Percentiles rank a stretch among this genome's conserved stretches.
Evolutionary conservation across 2,888 invertebrate species (phyloP).

Genomic region (Lysandra bellargus): DNA sequence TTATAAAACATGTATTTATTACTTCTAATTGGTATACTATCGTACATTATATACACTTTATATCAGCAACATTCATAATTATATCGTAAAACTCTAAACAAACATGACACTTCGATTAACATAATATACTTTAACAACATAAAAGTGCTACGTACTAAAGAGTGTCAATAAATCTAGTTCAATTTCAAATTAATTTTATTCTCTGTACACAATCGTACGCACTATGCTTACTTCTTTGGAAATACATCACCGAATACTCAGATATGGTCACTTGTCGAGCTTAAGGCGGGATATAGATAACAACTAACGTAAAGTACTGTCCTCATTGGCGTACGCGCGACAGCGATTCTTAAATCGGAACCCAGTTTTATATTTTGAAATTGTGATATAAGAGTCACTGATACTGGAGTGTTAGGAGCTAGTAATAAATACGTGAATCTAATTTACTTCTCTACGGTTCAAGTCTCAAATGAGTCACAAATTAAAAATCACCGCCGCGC

Average conservation of each 20-base stretch:
- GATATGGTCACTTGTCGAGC: constrained; percentile 74
- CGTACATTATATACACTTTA: constrained; percentile 70
- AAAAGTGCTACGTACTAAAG: constrained; percentile 39
- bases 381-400: constrained; percentile 2
- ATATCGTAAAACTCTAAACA: constrained; percentile 44
- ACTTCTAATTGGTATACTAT: constrained; percentile 66
- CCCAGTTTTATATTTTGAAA: background rate
- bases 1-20: constrained; percentile 58
- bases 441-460: background rate
- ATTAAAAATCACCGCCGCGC: constrained; percentile 41
- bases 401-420: background rate
- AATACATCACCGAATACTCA: constrained; percentile 78
- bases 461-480: constrained; percentile 6
- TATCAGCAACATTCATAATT: constrained; percentile 47
- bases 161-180: constrained; percentile 40
- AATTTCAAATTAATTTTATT: constrained; percentile 39
- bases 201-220: constrained; percentile 60
- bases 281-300: constrained; percentile 72
- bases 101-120: constrained; percentile 43
- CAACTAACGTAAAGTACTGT: constrained; percentile 45
- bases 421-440: background rate
- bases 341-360: background rate
- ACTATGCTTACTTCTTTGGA: constrained; percentile 79
- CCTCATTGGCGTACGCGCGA: constrained; percentile 27
- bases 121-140: constrained; percentile 28